A percentile compares a stretch with the other conserved stretches of the same genome.
These are phyloP conservation scores for Nephrocerus scutellatus DNA, from an alignment of 2,888 invertebrate species.

Conservation along the genomic window DNA sequence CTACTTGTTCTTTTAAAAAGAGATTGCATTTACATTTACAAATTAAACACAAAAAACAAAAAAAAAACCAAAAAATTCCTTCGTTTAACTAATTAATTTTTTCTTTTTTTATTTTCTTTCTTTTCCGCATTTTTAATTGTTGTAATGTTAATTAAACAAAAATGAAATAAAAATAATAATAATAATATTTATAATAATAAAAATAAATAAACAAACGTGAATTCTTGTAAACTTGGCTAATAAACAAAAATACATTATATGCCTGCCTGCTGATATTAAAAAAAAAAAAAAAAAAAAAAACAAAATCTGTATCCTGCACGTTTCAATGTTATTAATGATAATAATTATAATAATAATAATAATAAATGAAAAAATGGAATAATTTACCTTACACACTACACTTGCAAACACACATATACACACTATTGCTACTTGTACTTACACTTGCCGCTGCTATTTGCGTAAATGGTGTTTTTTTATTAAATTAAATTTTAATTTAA, in stretches of 20 bases:
- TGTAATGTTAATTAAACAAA: slow-evolving; percentile 25
- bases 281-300: slow-evolving; percentile 7
- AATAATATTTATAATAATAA: slow-evolving; percentile 19
- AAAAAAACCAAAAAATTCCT: slow-evolving; percentile 6
- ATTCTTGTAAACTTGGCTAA: slow-evolving; percentile 20
- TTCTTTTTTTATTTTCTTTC: slow-evolving; percentile 28
- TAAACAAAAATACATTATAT: slow-evolving; percentile 21
- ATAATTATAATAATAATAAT: no score
- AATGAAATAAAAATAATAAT: slow-evolving; percentile 20
- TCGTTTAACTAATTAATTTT: slow-evolving; percentile 30
- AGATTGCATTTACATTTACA: neutral
- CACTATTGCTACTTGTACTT: no score
- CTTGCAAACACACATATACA: no score
- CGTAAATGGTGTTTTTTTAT: slow-evolving; percentile 25
- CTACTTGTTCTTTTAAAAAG: no score
- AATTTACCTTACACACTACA: slow-evolving; percentile 15
- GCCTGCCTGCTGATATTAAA: slow-evolving; percentile 25
- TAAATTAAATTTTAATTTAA: no score
- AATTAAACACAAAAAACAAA: slow-evolving; percentile 8
- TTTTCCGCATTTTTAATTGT: slow-evolving; percentile 26
- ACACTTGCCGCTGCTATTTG: no score
- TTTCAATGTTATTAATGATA: no score
- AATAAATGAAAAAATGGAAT: slow-evolving; percentile 12
- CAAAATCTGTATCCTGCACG: no score
- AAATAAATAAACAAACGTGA: slow-evolving; percentile 20